Evolutionary conservation across 2,888 invertebrate species (phyloP).

Genomic region (Philaethria dido): DNA sequence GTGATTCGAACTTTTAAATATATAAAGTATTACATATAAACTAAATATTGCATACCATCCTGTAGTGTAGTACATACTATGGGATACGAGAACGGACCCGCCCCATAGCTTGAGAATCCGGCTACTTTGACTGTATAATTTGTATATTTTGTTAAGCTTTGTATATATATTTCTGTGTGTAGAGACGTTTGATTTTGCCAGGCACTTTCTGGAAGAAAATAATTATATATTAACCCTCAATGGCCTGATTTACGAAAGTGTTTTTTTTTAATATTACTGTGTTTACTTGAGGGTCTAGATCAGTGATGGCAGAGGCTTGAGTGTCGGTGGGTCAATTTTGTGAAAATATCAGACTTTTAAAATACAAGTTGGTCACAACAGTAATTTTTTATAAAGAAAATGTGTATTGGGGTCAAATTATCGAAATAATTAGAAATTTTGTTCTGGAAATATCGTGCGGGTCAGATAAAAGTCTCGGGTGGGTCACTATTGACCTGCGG

Average conservation of each 20-base stretch:
- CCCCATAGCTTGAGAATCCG: constrained; percentile 92
- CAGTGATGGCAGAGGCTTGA: no score
- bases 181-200: constrained; percentile 84
- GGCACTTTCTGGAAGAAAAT: constrained; percentile 61
- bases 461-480: no score
- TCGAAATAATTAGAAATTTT: no score
- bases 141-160: constrained; percentile 90
- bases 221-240: neutral
- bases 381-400: no score
- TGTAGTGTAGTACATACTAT: constrained; percentile 92
- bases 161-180: constrained; percentile 90
- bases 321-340: no score
- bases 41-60: constrained; percentile 84
- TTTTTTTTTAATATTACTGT: neutral
- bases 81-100: constrained; percentile 90
- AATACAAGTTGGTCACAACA: no score
- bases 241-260: no score
- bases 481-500: no score
- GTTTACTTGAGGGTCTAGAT: neutral
- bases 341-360: no score
- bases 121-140: constrained; percentile 94
- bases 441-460: no score
- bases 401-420: no score
- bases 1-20: no score
- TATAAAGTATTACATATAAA: neutral